Conservation (phyloP, 1,140 invertebrate genomes). For the Schlechtendalia chinensis region DNA sequence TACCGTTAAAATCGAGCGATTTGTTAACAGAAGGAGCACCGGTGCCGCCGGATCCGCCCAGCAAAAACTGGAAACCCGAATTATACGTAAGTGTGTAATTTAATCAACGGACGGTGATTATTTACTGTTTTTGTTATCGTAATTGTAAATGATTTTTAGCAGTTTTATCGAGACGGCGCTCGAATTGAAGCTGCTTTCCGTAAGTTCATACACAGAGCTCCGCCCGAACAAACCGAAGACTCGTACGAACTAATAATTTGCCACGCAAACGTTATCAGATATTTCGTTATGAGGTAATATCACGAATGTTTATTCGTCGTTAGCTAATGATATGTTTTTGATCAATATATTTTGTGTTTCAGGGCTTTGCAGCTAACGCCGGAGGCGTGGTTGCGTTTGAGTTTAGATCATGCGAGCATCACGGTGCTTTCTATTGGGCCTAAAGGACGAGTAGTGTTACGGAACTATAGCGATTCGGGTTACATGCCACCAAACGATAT, state of each 20-base stretch:
- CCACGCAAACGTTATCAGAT: conserved; percentile 97
- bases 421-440: conserved; percentile 86
- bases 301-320: background rate
- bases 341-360: conserved; percentile 55
- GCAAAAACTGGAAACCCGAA: conserved; percentile 82
- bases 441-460: conserved; percentile 79
- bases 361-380: conserved; percentile 96
- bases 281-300: conserved; percentile 89
- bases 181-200: conserved; percentile 96
- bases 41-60: conserved; percentile 88
- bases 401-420: conserved; percentile 87
- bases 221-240: conserved; percentile 75
- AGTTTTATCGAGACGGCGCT: conserved; percentile 93
- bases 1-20: conserved; percentile 66
- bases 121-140: background rate
- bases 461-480: conserved; percentile 81
- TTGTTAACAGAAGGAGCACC: conserved; percentile 93
- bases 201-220: conserved; percentile 88
- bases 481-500: conserved; percentile 77
- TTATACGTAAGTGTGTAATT: conserved; percentile 64
- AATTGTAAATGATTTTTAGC: conserved; percentile 59
- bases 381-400: conserved; percentile 92
- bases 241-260: conserved; percentile 92
- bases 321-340: background rate
- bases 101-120: too few relatives aligned